Conservation (phyloP, 2,888 invertebrate species). For the Andrena minutula region DNA sequence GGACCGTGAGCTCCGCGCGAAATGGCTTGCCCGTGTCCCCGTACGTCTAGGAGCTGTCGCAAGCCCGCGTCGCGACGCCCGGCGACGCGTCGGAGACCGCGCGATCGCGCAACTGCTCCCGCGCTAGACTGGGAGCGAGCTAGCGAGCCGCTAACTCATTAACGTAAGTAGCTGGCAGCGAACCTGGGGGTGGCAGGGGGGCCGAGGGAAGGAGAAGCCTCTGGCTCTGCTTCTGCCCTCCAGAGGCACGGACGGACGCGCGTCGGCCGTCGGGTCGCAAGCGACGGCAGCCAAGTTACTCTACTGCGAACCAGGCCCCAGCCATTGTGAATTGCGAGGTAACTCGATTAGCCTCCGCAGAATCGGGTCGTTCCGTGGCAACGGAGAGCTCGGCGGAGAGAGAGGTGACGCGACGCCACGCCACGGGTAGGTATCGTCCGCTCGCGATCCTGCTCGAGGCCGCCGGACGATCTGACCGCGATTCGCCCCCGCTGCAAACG, state of each 20-base stretch:
- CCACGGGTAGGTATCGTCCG: not conserved
- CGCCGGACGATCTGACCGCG: not conserved
- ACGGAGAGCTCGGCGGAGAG: not conserved
- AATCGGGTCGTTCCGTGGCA: constrained; percentile 47
- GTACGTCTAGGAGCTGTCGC: constrained; percentile 49
- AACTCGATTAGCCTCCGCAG: constrained; percentile 72
- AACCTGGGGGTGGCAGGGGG: not conserved
- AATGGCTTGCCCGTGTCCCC: constrained; percentile 34
- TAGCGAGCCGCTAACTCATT: constrained; percentile 78
- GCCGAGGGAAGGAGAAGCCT: not conserved
- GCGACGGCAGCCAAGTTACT: not conserved
- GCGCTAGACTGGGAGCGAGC: constrained; percentile 60
- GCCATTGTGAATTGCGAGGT: constrained; percentile 73
- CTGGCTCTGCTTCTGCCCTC: not conserved
- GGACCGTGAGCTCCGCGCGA: constrained; percentile 65
- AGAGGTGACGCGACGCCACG: not conserved
- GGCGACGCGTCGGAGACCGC: constrained; percentile 54
- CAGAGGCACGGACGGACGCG: not conserved
- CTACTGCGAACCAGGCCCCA: constrained; percentile 33
- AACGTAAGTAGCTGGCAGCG: constrained; percentile 76
- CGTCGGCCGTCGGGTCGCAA: not conserved
- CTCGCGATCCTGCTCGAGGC: not conserved
- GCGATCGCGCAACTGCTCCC: constrained; percentile 41
- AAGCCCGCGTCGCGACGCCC: constrained; percentile 16
- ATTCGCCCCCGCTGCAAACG: not conserved